Percentiles rank a stretch among this genome's conserved stretches.
Evolutionary conservation across 2,888 invertebrate species (phyloP).

Genomic region (Rhamnusium bicolor): DNA sequence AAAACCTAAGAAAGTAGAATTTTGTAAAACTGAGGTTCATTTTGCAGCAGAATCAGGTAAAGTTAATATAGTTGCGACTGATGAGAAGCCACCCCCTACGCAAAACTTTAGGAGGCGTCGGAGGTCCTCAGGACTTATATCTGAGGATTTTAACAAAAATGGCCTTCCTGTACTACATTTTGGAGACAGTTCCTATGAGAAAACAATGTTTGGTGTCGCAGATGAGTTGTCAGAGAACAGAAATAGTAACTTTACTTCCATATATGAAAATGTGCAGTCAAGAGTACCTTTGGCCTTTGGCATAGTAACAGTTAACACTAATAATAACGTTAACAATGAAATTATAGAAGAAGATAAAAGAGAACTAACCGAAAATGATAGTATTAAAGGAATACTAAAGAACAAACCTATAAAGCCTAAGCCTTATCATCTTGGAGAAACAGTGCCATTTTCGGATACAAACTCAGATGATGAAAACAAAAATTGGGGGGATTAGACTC

Average conservation of each 20-base stretch:
- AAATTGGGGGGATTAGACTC: conserved; percentile 73
- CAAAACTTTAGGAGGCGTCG: conserved; percentile 84
- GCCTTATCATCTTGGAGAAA: conserved; percentile 79
- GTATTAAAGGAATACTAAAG: conserved; percentile 82
- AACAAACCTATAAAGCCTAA: conserved; percentile 83
- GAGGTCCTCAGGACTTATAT: conserved; percentile 72
- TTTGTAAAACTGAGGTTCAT: conserved; percentile 91
- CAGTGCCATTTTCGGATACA: conserved; percentile 67
- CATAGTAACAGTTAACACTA: conserved; percentile 60
- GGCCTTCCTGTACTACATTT: conserved; percentile 78
- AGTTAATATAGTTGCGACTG: conserved; percentile 90
- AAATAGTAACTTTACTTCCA: conserved; percentile 25
- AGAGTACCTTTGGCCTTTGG: conserved; percentile 48
- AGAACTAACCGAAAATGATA: conserved; percentile 60
- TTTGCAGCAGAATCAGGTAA: conserved; percentile 89
- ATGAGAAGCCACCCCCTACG: conserved; percentile 89
- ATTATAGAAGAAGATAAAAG: conserved; percentile 56
- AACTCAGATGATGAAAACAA: conserved; percentile 58
- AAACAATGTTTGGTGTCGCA: conserved; percentile 66
- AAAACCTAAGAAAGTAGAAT: conserved; percentile 84
- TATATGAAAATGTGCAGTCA: conserved; percentile 47
- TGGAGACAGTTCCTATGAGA: conserved; percentile 74
- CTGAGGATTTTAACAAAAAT: conserved; percentile 68
- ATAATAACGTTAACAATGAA: conserved; percentile 66
- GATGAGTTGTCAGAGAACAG: conserved; percentile 35